Evolutionary conservation across 2,113 vertebrate genomes (phyloP).

Genomic region (Petroica traversi): DNA sequence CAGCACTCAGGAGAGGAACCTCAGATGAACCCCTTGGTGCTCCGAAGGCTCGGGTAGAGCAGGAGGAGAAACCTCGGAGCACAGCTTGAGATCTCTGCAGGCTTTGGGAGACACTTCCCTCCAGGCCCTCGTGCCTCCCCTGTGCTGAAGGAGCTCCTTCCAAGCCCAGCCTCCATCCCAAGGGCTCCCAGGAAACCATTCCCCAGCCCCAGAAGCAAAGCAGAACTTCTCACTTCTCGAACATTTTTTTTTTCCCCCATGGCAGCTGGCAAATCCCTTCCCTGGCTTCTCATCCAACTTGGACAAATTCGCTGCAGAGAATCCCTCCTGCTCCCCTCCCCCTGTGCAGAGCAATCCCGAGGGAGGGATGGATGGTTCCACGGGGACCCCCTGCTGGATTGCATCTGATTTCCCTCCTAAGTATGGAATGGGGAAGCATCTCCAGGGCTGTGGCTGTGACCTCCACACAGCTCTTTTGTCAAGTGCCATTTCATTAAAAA

Average conservation of each 20-base stretch:
- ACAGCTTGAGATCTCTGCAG: background rate
- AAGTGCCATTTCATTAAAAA: slow-evolving; percentile 66
- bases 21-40: background rate
- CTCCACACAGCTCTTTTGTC: slow-evolving; percentile 46
- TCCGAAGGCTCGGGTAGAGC: background rate
- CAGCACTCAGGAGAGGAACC: background rate
- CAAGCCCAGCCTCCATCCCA: background rate
- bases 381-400: slow-evolving; percentile 61
- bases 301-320: slow-evolving; percentile 61
- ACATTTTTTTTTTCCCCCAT: background rate
- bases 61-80: background rate
- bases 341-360: background rate
- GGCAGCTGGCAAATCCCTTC: slow-evolving; percentile 58
- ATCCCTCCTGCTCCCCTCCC: slow-evolving; percentile 47
- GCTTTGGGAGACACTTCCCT: background rate
- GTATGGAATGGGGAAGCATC: slow-evolving; percentile 43
- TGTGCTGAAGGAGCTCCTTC: background rate
- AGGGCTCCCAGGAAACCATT: background rate
- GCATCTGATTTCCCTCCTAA: slow-evolving; percentile 55
- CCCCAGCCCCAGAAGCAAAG: slow-evolving; percentile 26
- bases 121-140: background rate
- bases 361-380: slow-evolving; percentile 60
- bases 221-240: slow-evolving; percentile 43
- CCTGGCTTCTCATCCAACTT: slow-evolving; percentile 50
- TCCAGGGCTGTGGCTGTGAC: slow-evolving; percentile 18